Percentiles rank a stretch among this genome's conserved stretches.
phyloP scores from a whole-genome alignment of 2,797 vertebrate genomes.

The Orestias chungarensis region DNA sequence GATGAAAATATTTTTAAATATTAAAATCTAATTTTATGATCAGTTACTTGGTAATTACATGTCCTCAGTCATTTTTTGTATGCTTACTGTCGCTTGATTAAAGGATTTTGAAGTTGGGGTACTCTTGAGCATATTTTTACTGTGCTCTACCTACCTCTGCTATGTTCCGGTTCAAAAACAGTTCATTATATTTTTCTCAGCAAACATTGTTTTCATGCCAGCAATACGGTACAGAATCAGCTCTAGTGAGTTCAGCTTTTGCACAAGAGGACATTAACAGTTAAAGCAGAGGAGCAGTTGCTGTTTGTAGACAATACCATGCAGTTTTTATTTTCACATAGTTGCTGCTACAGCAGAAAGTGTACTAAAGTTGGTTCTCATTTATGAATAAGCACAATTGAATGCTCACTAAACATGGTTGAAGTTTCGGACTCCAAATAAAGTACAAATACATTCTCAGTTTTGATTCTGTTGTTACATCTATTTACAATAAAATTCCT shows the following conservation, averaged over 20 bases:
- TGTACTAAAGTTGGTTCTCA: not conserved
- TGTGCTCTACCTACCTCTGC: no score
- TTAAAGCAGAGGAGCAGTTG: not conserved
- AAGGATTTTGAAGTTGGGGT: no score
- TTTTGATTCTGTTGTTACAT: not conserved
- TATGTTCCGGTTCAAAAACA: no score
- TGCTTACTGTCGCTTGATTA: no score
- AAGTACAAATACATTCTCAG: not conserved
- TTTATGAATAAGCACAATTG: not conserved
- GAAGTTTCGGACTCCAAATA: constrained; percentile 2
- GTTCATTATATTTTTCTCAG: no score
- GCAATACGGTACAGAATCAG: not conserved
- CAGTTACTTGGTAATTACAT: no score
- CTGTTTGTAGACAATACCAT: constrained; percentile 1
- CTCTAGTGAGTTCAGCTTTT: not conserved
- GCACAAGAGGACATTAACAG: not conserved
- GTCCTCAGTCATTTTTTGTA: no score
- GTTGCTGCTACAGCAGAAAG: not conserved
- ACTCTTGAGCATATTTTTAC: no score
- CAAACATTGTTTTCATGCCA: not conserved
- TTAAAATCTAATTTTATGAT: no score
- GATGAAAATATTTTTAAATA: no score
- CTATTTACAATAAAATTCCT: constrained; percentile 1
- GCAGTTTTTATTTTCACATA: not conserved
- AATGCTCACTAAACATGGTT: not conserved